A percentile compares a stretch with the other conserved stretches of the same genome.
Evolutionary conservation across 2,113 vertebrate species (phyloP).

Genomic region (Raja brachyura): DNA sequence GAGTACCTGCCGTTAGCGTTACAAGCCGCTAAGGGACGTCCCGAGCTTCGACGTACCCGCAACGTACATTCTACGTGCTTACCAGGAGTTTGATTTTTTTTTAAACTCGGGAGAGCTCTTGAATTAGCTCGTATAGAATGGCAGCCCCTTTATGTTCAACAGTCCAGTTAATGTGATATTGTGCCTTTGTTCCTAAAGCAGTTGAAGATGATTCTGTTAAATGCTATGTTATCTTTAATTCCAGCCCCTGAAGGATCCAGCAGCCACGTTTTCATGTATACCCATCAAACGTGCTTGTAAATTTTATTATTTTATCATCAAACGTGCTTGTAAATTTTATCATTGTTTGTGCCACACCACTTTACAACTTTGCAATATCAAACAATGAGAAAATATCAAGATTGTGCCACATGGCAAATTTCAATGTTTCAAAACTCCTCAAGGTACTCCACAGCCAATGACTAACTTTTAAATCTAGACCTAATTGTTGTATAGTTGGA

Average conservation of each 20-base stretch:
- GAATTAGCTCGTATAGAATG: no score
- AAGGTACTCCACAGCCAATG: not conserved
- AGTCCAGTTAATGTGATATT: not conserved
- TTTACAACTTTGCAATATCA: not conserved
- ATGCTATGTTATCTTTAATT: not conserved
- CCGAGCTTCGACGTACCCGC: no score
- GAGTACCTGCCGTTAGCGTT: no score
- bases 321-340: not conserved
- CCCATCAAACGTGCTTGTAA: no score
- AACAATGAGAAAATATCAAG: not conserved
- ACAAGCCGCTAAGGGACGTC: no score
- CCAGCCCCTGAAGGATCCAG: not conserved
- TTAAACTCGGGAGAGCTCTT: no score
- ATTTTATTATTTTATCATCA: not conserved
- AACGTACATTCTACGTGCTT: no score
- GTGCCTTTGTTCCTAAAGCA: not conserved
- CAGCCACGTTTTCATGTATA: not conserved
- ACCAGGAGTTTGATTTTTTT: no score
- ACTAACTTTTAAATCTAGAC: not conserved
- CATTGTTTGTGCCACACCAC: not conserved
- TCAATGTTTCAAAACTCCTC: not conserved
- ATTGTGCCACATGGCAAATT: not conserved
- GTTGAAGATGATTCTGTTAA: not conserved
- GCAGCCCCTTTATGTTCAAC: not conserved
- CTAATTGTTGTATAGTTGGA: not conserved